Percentiles rank a stretch among this genome's conserved stretches.
Conservation (phyloP, 2,888 invertebrate species). For the Lithophane socia region DNA sequence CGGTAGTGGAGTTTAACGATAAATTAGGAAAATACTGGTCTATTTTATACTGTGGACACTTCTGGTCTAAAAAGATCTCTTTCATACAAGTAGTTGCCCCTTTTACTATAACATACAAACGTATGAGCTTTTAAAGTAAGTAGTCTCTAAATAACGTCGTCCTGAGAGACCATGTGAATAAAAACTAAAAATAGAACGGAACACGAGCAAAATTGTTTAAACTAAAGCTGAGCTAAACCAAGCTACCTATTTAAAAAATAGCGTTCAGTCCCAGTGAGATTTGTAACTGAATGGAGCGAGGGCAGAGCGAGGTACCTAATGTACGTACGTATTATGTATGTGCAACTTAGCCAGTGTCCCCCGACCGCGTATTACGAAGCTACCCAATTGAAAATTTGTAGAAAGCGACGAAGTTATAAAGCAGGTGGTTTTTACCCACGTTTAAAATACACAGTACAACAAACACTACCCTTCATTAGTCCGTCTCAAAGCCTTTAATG, state of each 20-base stretch:
- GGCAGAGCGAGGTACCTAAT: conserved; percentile 1
- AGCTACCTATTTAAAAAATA: conserved; percentile 53
- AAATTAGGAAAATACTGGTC: neutral
- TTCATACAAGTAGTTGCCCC: neutral
- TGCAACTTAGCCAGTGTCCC: conserved; percentile 24
- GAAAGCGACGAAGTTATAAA: conserved; percentile 35
- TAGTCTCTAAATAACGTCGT: conserved; percentile 39
- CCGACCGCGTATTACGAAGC: conserved; percentile 34
- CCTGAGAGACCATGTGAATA: conserved; percentile 33
- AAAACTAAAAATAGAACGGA: conserved; percentile 44
- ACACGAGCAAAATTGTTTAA: conserved; percentile 47
- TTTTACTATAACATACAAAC: conserved; percentile 10
- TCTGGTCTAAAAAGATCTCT: conserved; percentile 12
- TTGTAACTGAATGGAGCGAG: conserved; percentile 49
- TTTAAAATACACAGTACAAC: conserved; percentile 5
- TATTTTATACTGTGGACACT: neutral
- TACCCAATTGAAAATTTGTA: conserved; percentile 42
- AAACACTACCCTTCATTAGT: neutral
- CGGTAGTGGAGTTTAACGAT: neutral
- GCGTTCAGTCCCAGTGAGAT: conserved; percentile 41
- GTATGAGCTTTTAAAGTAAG: conserved; percentile 48
- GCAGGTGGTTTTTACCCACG: conserved; percentile 24
- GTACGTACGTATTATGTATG: conserved; percentile 31
- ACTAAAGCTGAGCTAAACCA: conserved; percentile 25
- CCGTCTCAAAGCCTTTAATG: neutral